phyloP scores from a whole-genome alignment of 2,113 vertebrate genomes.

The Cochlearius cochlearius region DNA sequence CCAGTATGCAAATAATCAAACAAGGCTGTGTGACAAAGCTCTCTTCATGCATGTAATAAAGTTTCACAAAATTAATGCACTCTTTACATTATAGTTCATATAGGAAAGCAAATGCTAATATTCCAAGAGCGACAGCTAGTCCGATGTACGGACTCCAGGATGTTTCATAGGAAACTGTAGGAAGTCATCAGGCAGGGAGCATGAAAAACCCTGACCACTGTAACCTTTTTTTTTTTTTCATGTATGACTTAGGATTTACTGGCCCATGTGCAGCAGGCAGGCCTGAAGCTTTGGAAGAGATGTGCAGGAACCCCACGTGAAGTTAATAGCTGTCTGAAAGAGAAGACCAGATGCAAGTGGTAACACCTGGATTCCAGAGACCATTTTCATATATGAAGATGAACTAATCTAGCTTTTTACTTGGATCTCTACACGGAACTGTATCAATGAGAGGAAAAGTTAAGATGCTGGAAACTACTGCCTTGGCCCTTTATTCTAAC shows the following conservation, averaged over 20 bases:
- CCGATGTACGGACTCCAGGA: neutral
- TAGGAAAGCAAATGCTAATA: neutral
- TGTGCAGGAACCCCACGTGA: neutral
- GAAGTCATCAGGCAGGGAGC: neutral
- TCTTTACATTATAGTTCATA: neutral
- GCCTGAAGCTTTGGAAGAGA: neutral
- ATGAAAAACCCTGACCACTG: neutral
- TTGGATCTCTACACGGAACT: neutral
- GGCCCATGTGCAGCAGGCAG: neutral
- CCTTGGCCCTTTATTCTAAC: neutral
- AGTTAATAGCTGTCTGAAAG: neutral
- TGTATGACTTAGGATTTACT: neutral
- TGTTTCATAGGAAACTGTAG: neutral
- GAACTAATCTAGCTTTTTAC: neutral
- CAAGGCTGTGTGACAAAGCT: neutral
- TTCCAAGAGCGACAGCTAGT: neutral
- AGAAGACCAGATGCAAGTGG: neutral
- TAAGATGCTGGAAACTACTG: neutral
- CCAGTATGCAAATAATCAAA: neutral
- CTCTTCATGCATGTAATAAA: neutral
- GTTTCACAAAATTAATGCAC: neutral
- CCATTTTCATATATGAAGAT: neutral
- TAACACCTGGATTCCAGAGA: neutral
- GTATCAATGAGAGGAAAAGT: neutral
- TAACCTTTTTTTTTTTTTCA: neutral